Evolutionary conservation across 1,140 invertebrate species (phyloP).

Genomic region (Amyelois transitella): DNA sequence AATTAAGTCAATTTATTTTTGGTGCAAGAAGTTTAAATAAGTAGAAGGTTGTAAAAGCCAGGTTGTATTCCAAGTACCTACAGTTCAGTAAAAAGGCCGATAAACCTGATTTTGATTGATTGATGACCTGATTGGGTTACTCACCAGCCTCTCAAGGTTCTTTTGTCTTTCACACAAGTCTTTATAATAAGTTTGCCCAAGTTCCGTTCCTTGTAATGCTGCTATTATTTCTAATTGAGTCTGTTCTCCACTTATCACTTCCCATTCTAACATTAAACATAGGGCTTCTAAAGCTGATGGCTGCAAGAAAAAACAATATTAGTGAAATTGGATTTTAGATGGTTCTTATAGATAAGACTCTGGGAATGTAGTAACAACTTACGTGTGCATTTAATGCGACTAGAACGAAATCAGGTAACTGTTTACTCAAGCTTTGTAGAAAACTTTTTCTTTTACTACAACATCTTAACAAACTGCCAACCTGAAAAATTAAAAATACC

Average conservation of each 20-base stretch:
- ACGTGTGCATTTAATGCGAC: conserved; percentile 84
- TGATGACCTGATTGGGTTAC: too few relatives aligned
- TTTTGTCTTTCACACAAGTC: conserved; percentile 84
- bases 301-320: conserved; percentile 30
- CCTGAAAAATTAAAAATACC: conserved; percentile 70
- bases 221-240: conserved; percentile 86
- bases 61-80: too few relatives aligned
- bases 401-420: conserved; percentile 82
- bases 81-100: too few relatives aligned
- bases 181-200: conserved; percentile 82
- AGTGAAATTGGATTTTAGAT: not conserved
- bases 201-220: conserved; percentile 84
- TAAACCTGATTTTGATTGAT: too few relatives aligned
- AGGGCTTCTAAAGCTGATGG: conserved; percentile 80
- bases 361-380: conserved; percentile 23
- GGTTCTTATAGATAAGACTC: not conserved
- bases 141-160: conserved; percentile 85
- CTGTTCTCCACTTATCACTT: conserved; percentile 75
- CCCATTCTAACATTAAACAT: conserved; percentile 89
- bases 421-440: conserved; percentile 81
- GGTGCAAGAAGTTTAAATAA: too few relatives aligned
- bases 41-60: too few relatives aligned
- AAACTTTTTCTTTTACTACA: conserved; percentile 88
- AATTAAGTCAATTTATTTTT: too few relatives aligned
- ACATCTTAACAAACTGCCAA: conserved; percentile 82